A percentile compares a stretch with the other conserved stretches of the same genome.
Evolutionary conservation across 2,113 vertebrate species (phyloP).

Genomic region (Limnothrissa miodon): DNA sequence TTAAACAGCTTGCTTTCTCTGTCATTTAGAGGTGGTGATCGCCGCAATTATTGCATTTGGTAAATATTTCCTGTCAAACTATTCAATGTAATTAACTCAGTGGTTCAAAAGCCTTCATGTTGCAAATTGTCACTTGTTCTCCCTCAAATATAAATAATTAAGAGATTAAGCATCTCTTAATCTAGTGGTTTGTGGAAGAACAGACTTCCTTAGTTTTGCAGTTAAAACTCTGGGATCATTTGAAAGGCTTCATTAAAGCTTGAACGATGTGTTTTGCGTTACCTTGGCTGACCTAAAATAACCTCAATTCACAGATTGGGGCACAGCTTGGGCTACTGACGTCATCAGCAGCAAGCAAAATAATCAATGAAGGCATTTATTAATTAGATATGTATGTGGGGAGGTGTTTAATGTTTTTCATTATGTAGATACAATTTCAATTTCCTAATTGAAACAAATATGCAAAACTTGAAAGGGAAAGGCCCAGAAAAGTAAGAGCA

Average conservation of each 20-base stretch:
- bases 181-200: neutral
- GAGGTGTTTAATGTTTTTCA: neutral
- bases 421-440: neutral
- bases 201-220: neutral
- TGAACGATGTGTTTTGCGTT: neutral
- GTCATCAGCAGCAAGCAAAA: neutral
- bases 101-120: neutral
- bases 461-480: neutral
- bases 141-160: neutral
- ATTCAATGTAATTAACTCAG: neutral
- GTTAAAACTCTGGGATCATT: neutral
- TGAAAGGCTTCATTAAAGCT: neutral
- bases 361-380: neutral
- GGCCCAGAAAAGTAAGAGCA: no score
- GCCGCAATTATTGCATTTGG: no score
- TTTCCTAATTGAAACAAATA: no score
- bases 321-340: neutral
- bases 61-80: neutral
- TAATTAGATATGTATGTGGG: neutral
- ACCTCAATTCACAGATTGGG: slow-evolving; percentile 5
- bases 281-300: neutral
- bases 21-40: neutral
- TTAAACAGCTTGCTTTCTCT: neutral
- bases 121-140: neutral
- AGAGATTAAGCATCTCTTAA: neutral